Base-by-base conservation (phyloP, 2,113 vertebrate species). In the Oplegnathus fasciatus region DNA sequence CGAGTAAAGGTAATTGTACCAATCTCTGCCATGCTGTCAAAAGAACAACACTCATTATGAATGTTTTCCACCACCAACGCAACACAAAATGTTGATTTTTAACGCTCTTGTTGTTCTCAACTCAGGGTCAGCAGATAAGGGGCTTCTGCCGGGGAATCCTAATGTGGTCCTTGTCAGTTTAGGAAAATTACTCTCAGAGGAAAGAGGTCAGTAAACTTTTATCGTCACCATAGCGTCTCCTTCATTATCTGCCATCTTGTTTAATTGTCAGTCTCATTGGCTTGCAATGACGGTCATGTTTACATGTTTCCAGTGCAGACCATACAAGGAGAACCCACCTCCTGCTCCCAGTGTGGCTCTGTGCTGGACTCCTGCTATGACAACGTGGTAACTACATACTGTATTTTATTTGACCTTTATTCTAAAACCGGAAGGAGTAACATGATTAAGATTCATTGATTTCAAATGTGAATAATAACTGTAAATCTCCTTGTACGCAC, bases 121-220 rank as follows among this genome's bases (percentile, higher is more conserved):
- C 26, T 15, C 44, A 89, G 82, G 52, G 60, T 48, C 78, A 55
- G 48, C 50, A 40, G 87, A 94, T 69, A 90, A 80, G 8, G 79
- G 46, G 6, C 84, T 75, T 15, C 89, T 96, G 57, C 85, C 78
- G 5, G 95, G 95, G 42, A 95, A 96, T 82, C 95, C 95, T 13
- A 96, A 96, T 1, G 92, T 96, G 57, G 84, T 96, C 62, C 94
- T 95, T 22, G 81, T 95, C 80, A 93, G 90, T 86, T 87, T 96
- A 83, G 93, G 93, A 32, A 93, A 88, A 80, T 62, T 96, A 54
- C 74, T 95, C 34, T 85, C 89, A 46, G 93, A 94, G 60, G 88
- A 93, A 75, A 91, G 58, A 62, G 89, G 94, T 95, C 75, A 80
- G 92, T 75, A 69, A 67, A 80, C 32, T 55, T 86, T 84, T 54